phyloP scores from a whole-genome alignment of 2,113 vertebrate genomes.

The Xenopus laevis region DNA sequence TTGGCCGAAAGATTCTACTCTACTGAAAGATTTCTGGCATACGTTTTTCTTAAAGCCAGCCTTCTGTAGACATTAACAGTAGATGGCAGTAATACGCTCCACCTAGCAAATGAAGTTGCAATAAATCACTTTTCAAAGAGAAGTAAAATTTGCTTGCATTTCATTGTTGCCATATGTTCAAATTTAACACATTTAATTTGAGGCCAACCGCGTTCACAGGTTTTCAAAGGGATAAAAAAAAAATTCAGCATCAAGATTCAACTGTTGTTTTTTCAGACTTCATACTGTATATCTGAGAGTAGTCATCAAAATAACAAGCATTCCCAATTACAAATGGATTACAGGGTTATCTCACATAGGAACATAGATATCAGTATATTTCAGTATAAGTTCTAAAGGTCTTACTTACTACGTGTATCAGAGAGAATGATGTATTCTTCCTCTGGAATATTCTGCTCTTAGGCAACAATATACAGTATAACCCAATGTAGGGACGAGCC shows the following conservation, averaged over 20 bases:
- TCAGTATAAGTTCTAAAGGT: too few species aligned
- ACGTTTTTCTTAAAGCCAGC: too few species aligned
- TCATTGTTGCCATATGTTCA: constrained; percentile 19
- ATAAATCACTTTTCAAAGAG: background rate
- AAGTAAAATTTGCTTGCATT: background rate
- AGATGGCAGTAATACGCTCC: constrained; percentile 6
- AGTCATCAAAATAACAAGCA: background rate
- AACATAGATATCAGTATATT: too few species aligned
- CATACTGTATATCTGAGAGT: background rate
- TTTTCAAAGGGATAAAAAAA: constrained; percentile 2
- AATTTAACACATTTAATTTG: constrained; percentile 17
- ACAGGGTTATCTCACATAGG: too few species aligned
- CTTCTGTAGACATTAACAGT: background rate
- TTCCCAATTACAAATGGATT: background rate
- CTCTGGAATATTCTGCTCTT: too few species aligned
- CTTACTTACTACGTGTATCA: too few species aligned
- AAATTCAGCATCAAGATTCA: constrained; percentile 2
- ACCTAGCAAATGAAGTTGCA: constrained; percentile 5
- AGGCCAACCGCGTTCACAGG: background rate
- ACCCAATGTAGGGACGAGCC: too few species aligned
- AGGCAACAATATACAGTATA: too few species aligned
- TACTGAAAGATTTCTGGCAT: too few species aligned
- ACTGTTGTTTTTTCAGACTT: background rate
- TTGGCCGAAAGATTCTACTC: too few species aligned
- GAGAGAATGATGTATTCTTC: too few species aligned